These are phyloP conservation scores for Camelus dromedarius DNA, from an alignment of 2,113 vertebrate genomes.

Conservation along the genomic window DNA sequence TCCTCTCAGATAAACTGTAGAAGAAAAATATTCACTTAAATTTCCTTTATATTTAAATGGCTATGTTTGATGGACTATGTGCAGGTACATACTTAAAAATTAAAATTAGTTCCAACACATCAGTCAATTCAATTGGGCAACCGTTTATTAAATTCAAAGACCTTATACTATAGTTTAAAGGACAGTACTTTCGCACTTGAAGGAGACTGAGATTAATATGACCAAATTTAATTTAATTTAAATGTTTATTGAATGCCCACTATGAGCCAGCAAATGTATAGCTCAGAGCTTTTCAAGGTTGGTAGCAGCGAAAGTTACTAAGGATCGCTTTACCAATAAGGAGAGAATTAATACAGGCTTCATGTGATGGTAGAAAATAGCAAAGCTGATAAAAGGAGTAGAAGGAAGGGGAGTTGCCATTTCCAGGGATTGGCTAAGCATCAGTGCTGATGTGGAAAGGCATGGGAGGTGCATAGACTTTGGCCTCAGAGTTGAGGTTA, in stretches of 20 bases:
- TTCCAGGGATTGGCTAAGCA: not conserved
- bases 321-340: not conserved
- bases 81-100: not conserved
- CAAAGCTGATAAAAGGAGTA: not conserved
- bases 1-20: not conserved
- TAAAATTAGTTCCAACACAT: conserved; percentile 17
- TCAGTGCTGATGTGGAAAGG: not conserved
- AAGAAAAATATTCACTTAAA: not conserved
- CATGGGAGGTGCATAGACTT: not conserved
- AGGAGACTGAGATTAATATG: conserved; percentile 33
- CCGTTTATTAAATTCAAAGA: conserved; percentile 53
- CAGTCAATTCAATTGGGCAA: not conserved
- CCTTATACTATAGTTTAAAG: not conserved
- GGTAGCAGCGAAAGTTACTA: not conserved
- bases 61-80: not conserved
- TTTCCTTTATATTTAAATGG: not conserved
- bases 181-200: conserved; percentile 5
- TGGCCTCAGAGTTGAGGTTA: not conserved
- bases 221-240: conserved; percentile 46
- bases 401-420: not conserved
- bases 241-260: conserved; percentile 31
- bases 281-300: conserved; percentile 12
- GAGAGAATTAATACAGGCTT: not conserved
- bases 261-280: not conserved
- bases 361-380: not conserved